phyloP scores from a whole-genome alignment of 2,113 vertebrate genomes.

The Pelecanus crispus region DNA sequence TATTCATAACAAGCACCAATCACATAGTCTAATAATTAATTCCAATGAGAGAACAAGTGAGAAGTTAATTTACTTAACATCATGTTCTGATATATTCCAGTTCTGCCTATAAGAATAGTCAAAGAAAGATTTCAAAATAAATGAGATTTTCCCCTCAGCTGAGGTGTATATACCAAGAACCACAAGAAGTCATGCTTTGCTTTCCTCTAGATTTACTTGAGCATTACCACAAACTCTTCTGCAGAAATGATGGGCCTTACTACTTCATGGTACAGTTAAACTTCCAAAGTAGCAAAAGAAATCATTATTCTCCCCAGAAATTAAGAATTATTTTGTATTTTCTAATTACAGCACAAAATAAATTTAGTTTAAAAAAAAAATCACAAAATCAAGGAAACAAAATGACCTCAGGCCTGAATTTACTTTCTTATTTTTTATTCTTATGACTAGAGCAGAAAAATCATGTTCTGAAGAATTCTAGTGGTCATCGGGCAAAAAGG shows the following conservation, averaged over 20 bases:
- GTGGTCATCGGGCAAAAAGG: not conserved
- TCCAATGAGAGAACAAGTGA: not conserved
- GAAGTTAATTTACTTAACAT: not conserved
- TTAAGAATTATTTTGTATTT: not conserved
- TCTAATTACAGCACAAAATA: not conserved
- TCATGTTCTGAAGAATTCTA: not conserved
- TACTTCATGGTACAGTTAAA: not conserved
- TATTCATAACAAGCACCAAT: not conserved
- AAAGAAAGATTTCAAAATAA: not conserved
- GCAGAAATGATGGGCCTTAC: not conserved
- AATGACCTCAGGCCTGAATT: not conserved
- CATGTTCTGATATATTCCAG: not conserved
- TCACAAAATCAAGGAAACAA: not conserved
- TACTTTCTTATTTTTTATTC: not conserved
- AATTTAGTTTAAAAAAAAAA: not conserved
- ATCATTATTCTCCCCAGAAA: not conserved
- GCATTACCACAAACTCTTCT: not conserved
- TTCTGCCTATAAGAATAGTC: not conserved
- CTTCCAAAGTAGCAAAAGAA: not conserved
- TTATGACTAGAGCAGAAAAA: not conserved
- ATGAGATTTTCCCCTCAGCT: not conserved
- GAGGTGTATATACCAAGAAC: not conserved
- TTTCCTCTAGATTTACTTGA: not conserved
- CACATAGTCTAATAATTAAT: not conserved
- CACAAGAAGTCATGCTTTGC: not conserved